A percentile compares a stretch with the other conserved stretches of the same genome.
Evolutionary conservation across 2,888 invertebrate species (phyloP).

Genomic region (Pimpla rufipes): DNA sequence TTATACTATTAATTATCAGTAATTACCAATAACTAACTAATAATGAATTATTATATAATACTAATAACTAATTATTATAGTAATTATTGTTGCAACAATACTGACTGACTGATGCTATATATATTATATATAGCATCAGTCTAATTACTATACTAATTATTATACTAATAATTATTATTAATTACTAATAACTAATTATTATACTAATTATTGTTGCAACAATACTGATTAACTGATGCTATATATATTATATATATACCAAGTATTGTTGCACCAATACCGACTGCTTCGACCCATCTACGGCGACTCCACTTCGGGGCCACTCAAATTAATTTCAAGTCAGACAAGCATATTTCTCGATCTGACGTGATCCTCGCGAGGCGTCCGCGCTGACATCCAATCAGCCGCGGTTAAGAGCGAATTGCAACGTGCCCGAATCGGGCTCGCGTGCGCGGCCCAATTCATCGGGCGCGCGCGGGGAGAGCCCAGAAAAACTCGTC

Average conservation of each 20-base stretch:
- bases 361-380: slow-evolving; percentile 74
- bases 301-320: slow-evolving; percentile 78
- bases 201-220: slow-evolving; percentile 26
- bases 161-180: no score
- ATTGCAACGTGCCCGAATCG: neutral
- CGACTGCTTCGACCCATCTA: neutral
- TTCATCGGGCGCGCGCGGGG: neutral
- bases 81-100: no score
- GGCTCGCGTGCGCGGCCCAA: slow-evolving; percentile 35
- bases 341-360: slow-evolving; percentile 82
- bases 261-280: slow-evolving; percentile 15
- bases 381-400: slow-evolving; percentile 80
- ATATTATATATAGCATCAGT: no score
- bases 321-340: slow-evolving; percentile 85
- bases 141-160: no score
- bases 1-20: no score
- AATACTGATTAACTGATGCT: no score
- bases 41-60: no score
- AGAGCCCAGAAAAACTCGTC: slow-evolving; percentile 34
- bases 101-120: no score
- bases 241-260: neutral
- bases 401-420: slow-evolving; percentile 70
- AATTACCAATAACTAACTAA: no score
- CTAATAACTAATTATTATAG: no score
- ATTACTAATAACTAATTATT: no score